Evolutionary conservation across 2,797 vertebrate genomes (phyloP).

Genomic region (Mus minutoides): DNA sequence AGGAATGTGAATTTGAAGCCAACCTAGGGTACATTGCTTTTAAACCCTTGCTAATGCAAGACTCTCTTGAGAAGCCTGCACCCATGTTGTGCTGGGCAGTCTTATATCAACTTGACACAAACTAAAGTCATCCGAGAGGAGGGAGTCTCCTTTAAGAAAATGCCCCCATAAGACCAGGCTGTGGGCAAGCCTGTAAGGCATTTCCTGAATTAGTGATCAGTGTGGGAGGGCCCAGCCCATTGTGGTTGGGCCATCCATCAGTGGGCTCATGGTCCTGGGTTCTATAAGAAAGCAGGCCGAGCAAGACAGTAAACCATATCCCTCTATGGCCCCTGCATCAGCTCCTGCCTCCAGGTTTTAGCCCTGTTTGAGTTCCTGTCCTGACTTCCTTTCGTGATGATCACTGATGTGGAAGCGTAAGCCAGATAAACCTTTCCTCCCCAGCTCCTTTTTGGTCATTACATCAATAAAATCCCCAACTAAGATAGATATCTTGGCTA

Average conservation of each 20-base stretch:
- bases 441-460: not conserved
- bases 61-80: not conserved
- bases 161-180: not conserved
- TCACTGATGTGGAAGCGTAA: not conserved
- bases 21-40: not conserved
- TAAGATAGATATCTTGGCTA: not conserved
- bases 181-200: not conserved
- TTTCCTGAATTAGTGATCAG: not conserved
- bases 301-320: not conserved
- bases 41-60: not conserved
- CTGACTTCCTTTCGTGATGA: not conserved
- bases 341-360: not conserved
- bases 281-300: not conserved
- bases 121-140: too few relatives aligned
- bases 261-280: not conserved
- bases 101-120: not conserved
- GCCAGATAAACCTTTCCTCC: not conserved
- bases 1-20: too few relatives aligned
- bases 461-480: not conserved
- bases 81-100: not conserved
- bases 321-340: not conserved
- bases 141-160: not conserved
- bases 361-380: too few relatives aligned
- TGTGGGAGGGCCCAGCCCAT: not conserved
- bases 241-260: not conserved